Evolutionary conservation across 1,140 invertebrate species (phyloP).

Genomic region (Heterodera carotae): DNA sequence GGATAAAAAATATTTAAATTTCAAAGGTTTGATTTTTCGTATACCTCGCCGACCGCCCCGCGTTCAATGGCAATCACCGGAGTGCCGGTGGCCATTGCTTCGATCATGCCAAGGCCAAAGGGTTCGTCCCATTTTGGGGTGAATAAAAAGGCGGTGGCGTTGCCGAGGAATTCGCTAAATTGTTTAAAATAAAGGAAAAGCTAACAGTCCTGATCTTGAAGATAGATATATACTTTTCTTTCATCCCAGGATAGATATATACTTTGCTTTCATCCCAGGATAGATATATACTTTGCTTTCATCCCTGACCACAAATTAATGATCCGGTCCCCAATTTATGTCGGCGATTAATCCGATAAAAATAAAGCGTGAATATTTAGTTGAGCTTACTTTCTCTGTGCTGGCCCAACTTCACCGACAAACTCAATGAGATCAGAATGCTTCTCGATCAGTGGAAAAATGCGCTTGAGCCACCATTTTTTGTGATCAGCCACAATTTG

Average conservation of each 20-base stretch:
- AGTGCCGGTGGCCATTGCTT: constrained; percentile 35
- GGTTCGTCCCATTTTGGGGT: constrained; percentile 40
- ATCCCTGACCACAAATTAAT: too few species aligned
- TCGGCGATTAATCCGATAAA: too few species aligned
- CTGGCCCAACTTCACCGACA: constrained; percentile 24
- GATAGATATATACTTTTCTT: too few species aligned
- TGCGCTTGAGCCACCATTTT: constrained; percentile 19
- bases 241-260: too few species aligned
- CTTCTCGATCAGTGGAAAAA: constrained; percentile 10
- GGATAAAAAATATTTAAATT: too few species aligned
- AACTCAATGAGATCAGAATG: constrained; percentile 16
- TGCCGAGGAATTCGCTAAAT: constrained; percentile 30
- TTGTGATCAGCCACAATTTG: constrained; percentile 24
- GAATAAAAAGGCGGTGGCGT: constrained; percentile 32
- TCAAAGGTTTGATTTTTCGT: neutral
- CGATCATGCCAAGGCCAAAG: constrained; percentile 37
- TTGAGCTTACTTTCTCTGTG: constrained; percentile 23
- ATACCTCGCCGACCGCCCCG: constrained; percentile 30
- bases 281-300: too few species aligned
- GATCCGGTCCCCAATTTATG: too few species aligned
- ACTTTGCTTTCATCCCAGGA: too few species aligned
- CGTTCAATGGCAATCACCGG: constrained; percentile 23
- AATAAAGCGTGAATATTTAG: too few species aligned
- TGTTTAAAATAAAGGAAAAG: too few species aligned
- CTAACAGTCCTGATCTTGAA: too few species aligned